Evolutionary conservation across 2,113 vertebrate species (phyloP).

Genomic region (Pleuronectes platessa): DNA sequence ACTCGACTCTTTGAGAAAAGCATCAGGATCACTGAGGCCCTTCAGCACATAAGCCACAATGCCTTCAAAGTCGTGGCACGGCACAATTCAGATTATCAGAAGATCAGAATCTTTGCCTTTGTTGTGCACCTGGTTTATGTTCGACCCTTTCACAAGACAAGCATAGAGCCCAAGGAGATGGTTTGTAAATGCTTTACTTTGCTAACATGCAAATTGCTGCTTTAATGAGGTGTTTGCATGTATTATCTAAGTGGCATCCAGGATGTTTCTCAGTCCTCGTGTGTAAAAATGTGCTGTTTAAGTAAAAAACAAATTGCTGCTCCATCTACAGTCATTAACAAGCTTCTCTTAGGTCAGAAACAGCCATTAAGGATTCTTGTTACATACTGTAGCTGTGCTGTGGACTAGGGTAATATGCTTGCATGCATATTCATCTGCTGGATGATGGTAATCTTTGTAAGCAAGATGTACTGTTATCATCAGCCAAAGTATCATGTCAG

Average conservation of each 20-base stretch:
- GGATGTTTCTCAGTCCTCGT: background rate
- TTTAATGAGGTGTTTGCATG: slow-evolving; percentile 6
- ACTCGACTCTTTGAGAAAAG: background rate
- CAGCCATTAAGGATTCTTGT: background rate
- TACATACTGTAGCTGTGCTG: background rate
- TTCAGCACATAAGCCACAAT: background rate
- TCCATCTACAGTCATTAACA: background rate
- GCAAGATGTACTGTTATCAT: background rate
- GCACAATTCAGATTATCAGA: background rate
- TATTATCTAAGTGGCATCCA: background rate
- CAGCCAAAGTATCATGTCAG: background rate
- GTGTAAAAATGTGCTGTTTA: slow-evolving; percentile 1
- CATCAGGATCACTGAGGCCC: background rate
- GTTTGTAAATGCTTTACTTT: background rate
- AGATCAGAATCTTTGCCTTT: background rate
- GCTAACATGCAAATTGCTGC: background rate
- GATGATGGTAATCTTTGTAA: slow-evolving; percentile 1
- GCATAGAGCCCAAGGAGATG: background rate
- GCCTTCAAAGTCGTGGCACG: background rate
- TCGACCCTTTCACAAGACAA: background rate
- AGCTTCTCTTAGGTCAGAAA: slow-evolving; percentile 2
- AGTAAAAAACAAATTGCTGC: background rate
- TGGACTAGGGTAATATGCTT: background rate
- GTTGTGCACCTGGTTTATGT: background rate
- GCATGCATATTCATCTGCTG: background rate